phyloP scores from a whole-genome alignment of 2,888 invertebrate genomes.

The Neoaliturus tenellus region DNA sequence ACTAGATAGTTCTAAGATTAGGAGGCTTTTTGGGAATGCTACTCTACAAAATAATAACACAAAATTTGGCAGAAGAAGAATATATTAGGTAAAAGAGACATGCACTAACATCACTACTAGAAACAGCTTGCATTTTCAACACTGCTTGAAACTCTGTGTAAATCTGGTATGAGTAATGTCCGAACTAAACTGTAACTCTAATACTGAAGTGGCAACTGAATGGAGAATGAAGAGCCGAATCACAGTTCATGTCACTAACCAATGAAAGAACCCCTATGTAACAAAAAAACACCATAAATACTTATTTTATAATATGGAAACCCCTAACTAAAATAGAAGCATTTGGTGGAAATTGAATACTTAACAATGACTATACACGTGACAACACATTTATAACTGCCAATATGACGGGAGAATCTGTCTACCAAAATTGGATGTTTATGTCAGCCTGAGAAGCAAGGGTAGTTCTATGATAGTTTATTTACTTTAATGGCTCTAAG shows the following conservation, averaged over 20 bases:
- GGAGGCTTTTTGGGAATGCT: background rate
- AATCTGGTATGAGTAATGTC: background rate
- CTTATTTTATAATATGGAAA: too few relatives aligned
- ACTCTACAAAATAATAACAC: constrained; percentile 41
- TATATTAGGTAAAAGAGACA: constrained; percentile 39
- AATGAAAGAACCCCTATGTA: constrained; percentile 52
- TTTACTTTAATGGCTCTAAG: too few relatives aligned
- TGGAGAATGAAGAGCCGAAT: background rate
- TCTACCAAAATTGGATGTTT: too few relatives aligned
- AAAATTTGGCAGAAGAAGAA: constrained; percentile 5
- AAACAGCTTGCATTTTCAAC: constrained; percentile 24
- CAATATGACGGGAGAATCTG: too few relatives aligned
- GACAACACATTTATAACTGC: too few relatives aligned
- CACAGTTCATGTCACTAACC: constrained; percentile 28
- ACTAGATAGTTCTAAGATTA: too few relatives aligned
- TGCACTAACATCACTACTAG: constrained; percentile 10
- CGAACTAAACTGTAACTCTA: background rate
- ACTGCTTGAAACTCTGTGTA: background rate
- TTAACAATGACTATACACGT: too few relatives aligned
- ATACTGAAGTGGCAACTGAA: background rate
- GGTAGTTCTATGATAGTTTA: too few relatives aligned
- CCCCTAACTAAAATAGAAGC: too few relatives aligned
- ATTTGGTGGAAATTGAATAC: too few relatives aligned
- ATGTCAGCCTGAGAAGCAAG: too few relatives aligned
- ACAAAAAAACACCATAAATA: constrained; percentile 31